phyloP scores from a whole-genome alignment of 92 coral and sea anemone species.

The Muricea muricata region DNA sequence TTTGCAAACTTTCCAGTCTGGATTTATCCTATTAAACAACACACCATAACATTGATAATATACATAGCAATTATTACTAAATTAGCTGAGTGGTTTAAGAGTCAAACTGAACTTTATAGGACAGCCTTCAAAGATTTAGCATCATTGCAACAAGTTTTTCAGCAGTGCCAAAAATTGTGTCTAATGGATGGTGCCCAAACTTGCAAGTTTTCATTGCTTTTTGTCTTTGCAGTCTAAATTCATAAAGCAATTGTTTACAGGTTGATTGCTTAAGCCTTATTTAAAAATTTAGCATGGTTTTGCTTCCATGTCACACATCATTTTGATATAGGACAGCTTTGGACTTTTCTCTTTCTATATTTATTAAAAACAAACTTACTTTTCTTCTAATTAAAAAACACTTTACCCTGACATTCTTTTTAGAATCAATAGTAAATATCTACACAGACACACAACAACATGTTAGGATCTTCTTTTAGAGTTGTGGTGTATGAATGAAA shows the following conservation, averaged over 20 bases:
- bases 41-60: not conserved
- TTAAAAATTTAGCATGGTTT: not conserved
- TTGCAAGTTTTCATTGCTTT: not conserved
- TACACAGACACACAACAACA: too few relatives aligned
- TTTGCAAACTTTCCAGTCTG: too few relatives aligned
- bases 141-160: not conserved
- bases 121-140: too few relatives aligned
- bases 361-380: too few relatives aligned
- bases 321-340: not conserved
- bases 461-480: too few relatives aligned
- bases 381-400: not conserved
- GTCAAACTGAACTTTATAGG: too few relatives aligned
- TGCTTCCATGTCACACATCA: conserved; percentile 9
- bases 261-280: not conserved
- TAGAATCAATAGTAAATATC: too few relatives aligned
- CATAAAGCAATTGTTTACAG: not conserved
- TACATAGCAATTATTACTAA: too few relatives aligned
- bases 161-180: conserved; percentile 5
- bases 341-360: not conserved
- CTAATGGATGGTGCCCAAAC: not conserved
- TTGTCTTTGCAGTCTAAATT: not conserved
- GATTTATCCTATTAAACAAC: not conserved
- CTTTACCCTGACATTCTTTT: too few relatives aligned
- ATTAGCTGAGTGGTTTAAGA: too few relatives aligned
- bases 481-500: too few relatives aligned